Conservation (phyloP, 2,797 vertebrate genomes). For the Eulemur albifrons region DNA sequence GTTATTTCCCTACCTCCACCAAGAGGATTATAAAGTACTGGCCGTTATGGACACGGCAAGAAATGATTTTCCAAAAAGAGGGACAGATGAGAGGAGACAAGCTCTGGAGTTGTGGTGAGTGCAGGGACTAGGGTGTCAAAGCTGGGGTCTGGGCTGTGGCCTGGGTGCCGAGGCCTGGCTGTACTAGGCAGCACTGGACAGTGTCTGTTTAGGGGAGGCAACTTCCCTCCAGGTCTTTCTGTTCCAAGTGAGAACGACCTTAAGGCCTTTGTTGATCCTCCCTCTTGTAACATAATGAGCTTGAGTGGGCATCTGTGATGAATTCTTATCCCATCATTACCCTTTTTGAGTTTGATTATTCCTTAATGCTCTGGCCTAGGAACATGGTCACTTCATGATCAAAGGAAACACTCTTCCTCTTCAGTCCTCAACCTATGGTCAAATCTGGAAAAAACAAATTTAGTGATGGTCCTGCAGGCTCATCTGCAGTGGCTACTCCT, state of each 20-base stretch:
- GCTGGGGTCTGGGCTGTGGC: neutral
- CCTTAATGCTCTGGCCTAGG: neutral
- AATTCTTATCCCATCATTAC: neutral
- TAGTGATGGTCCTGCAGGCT: neutral
- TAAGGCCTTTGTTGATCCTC: neutral
- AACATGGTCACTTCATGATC: neutral
- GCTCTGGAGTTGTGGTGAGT: constrained; percentile 58
- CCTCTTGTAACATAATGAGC: neutral
- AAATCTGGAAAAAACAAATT: neutral
- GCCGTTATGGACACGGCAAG: neutral
- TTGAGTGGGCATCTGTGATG: neutral
- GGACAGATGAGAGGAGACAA: constrained; percentile 17
- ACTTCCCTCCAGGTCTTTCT: neutral
- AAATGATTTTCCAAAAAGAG: constrained; percentile 48
- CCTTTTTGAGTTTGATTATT: neutral
- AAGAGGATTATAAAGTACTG: constrained; percentile 64
- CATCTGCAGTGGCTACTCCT: neutral
- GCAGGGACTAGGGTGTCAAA: too few species aligned
- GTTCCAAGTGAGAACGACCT: neutral
- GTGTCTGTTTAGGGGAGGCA: neutral
- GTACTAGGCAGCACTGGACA: neutral
- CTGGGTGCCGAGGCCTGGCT: neutral
- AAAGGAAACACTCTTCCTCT: neutral
- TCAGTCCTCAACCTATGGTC: neutral
- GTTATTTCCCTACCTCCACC: constrained; percentile 36